Evolutionary conservation across 1,140 invertebrate species (phyloP), one percentile per base, ranked within the genome.

Genomic region (Caenorhabditis remanei): DNA sequence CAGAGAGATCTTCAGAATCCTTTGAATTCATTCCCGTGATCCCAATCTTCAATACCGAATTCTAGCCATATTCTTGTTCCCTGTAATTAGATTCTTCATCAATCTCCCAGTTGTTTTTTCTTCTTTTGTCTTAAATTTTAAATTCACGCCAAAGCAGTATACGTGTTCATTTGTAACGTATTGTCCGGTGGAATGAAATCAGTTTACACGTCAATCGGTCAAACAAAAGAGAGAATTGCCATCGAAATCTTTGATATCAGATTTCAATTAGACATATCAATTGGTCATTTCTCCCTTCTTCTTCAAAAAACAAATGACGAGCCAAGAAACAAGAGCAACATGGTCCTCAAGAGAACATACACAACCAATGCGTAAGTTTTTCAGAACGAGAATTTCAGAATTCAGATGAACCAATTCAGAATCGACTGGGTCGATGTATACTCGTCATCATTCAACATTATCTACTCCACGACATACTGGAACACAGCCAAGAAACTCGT

Each of bases 391-490:
- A n/a, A 19, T 79, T 24, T 79, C 71, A 50, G 46, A 79, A 5
- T 50, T 5, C 4, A 24, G 71, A 13, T 50, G n/a, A 21, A 46
- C 13, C 8, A 58, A 63, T 79, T 79, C n/a, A 50, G 71, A 50
- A 24, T 79, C 71, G 7, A 11, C 21, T 32, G 71, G 71, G 4
- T 79, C 71, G 4, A 79, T 79, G 71, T 48, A 50, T n/a, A 79
- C 71, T 21, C 43, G 46, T 41, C 71, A 32, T 32, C 32, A 79
- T 24, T 79, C 71, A 46, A 53, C 71, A 79, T 24, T 46, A 4
- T 79, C 71, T 4, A 79, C 71, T 79, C n/a, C 71, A 53, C 50
- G 21, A 79, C 43, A 79, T 50, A n/a, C 46, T 43, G n/a, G 46
- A 7, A 79, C 46, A 6, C 71, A 79, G 6, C 43, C 71, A 4